Evolutionary conservation across 2,888 invertebrate genomes (phyloP).

Genomic region (Hymenopus coronatus): DNA sequence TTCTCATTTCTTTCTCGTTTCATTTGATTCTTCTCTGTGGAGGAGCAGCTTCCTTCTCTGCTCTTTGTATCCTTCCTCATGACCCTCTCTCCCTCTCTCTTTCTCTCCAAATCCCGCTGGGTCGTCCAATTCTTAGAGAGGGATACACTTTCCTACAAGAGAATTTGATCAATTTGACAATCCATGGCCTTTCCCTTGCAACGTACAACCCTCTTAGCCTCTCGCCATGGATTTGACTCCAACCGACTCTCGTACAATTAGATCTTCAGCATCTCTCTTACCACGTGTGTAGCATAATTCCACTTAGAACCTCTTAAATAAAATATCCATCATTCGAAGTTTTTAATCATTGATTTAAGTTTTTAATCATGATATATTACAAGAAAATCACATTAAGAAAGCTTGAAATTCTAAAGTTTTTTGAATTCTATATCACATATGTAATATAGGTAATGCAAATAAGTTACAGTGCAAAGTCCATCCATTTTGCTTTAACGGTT

Average conservation of each 20-base stretch:
- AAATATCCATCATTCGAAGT: no score
- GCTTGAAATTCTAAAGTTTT: no score
- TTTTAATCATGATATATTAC: no score
- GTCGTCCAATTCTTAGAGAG: background rate
- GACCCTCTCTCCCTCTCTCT: background rate
- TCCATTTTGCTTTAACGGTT: no score
- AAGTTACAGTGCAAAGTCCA: no score
- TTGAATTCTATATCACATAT: no score
- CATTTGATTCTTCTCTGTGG: background rate
- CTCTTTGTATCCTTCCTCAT: background rate
- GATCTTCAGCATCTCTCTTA: background rate
- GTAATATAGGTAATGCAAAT: no score
- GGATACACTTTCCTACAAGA: background rate
- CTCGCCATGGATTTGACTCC: background rate
- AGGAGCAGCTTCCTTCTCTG: background rate
- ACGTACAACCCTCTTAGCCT: background rate
- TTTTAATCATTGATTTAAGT: no score
- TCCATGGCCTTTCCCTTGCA: background rate
- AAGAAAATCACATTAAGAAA: no score
- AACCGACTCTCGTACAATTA: background rate
- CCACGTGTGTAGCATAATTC: no score
- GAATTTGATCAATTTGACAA: constrained; percentile 13
- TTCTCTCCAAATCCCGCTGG: background rate
- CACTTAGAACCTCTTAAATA: no score
- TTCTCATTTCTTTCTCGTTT: constrained; percentile 1